Evolutionary conservation across 2,888 invertebrate genomes (phyloP), one percentile per base, ranked within the genome.

Genomic region (Tenthredo amoena): DNA sequence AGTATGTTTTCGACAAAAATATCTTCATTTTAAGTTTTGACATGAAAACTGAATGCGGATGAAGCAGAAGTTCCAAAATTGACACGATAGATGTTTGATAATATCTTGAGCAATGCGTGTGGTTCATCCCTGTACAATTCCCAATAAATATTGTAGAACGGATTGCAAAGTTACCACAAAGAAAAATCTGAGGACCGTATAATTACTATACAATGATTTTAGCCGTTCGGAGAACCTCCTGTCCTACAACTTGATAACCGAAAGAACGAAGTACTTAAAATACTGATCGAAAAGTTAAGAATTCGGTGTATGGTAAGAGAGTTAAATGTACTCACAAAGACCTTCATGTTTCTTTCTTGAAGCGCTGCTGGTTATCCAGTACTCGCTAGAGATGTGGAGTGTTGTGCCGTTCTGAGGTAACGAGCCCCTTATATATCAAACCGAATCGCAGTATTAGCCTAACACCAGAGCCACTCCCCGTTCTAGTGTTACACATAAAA

Each of bases 351-450:
- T 89, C 47, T 71, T 58, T 86, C 85, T 86, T 84, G 86, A 84
- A 88, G 90, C 91, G 91, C 91, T 91, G 91, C 91, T 92, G 92
- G 89, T 86, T 88, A 88, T 90, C 91, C 92, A 92, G 92, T 91
- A 92, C 90, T 92, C 92, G 92, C 92, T 91, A 89, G 91, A 90
- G 89, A 88, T 89, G 89, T 88, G 88, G 87, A 91, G 89, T 90
- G 90, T 89, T 90, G 88, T 91, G 91, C 89, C 89, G 89, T 91
- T 88, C 89, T 89, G 88, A 89, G 87, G 87, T 34, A 86, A 87
- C 87, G 87, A 84, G 89, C 87, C 91, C 91, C 91, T 92, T 92
- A 92, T 92, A 92, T 91, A 87, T 71, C 43, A 71, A 83, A 62
- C 83, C 68, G 71, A 68, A 68, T 68, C 83, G 7, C 21, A 10